phyloP scores from a whole-genome alignment of 1,140 invertebrate species.

The Eupeodes corollae region DNA sequence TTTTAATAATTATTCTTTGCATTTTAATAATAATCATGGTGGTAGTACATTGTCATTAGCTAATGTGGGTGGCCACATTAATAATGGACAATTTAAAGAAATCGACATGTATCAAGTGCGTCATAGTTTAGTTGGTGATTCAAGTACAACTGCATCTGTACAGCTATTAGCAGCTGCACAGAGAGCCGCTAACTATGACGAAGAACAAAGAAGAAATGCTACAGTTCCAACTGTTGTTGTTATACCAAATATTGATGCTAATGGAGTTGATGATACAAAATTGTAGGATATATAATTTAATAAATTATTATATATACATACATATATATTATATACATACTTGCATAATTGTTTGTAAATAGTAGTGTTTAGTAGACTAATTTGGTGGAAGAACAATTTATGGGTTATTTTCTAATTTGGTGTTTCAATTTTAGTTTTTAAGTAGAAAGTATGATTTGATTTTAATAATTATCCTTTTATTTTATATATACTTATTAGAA shows the following conservation, averaged over 20 bases:
- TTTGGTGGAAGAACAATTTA: neutral
- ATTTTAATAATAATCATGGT: constrained; percentile 17
- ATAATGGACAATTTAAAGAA: constrained; percentile 3
- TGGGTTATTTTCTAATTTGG: neutral
- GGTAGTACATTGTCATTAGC: constrained; percentile 26
- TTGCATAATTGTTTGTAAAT: neutral
- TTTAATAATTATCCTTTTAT: too few relatives aligned
- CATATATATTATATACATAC: neutral
- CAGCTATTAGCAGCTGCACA: constrained; percentile 8
- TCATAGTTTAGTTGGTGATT: constrained; percentile 6
- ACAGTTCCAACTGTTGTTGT: constrained; percentile 29
- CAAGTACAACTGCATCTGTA: neutral
- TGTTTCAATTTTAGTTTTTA: neutral
- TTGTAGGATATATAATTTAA: constrained; percentile 14
- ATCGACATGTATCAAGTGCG: constrained; percentile 3
- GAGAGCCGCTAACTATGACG: constrained; percentile 1
- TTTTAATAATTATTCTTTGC: constrained; percentile 1
- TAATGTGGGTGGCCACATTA: constrained; percentile 18
- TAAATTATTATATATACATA: neutral
- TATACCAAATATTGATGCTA: constrained; percentile 20
- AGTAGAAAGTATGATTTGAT: neutral
- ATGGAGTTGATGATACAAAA: constrained; percentile 26
- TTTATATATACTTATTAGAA: too few relatives aligned
- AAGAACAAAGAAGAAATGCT: neutral
- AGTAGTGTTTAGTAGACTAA: neutral